Conservation (phyloP, 1,140 invertebrate species). For the Thaumatotibia leucotreta region DNA sequence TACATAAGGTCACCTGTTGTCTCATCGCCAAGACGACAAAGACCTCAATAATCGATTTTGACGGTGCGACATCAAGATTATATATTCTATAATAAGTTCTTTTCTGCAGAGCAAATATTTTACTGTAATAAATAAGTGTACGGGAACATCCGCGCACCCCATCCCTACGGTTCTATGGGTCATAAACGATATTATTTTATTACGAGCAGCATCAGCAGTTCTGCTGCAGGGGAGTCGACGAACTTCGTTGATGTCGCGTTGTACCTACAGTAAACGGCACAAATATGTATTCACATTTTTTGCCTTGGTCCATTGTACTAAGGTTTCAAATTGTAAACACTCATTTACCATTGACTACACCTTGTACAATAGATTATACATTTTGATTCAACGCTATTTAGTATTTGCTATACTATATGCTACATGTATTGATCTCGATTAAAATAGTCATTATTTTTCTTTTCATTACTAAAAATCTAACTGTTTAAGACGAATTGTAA, state of each 20-base stretch:
- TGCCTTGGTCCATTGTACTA: not conserved
- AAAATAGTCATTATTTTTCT: no score
- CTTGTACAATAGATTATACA: not conserved
- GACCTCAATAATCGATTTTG: not conserved
- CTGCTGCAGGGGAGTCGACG: slow-evolving; percentile 3
- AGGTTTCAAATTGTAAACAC: not conserved
- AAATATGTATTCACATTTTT: not conserved
- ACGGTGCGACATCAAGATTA: not conserved
- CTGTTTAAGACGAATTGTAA: no score
- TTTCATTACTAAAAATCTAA: no score
- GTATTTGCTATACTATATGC: no score
- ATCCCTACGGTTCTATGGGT: slow-evolving; percentile 5
- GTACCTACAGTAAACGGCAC: not conserved
- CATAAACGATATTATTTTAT: slow-evolving; percentile 14
- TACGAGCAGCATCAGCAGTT: not conserved
- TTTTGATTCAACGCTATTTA: not conserved
- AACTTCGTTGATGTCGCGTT: not conserved
- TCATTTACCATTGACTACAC: not conserved
- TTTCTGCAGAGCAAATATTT: not conserved
- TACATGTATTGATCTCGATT: no score
- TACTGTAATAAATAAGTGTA: not conserved
- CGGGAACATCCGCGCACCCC: not conserved
- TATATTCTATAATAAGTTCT: no score
- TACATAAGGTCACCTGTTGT: not conserved
- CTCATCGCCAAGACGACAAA: not conserved